Evolutionary conservation across 2,888 invertebrate genomes (phyloP), one percentile per base, ranked within the genome.

Genomic region (Salticus scenicus): DNA sequence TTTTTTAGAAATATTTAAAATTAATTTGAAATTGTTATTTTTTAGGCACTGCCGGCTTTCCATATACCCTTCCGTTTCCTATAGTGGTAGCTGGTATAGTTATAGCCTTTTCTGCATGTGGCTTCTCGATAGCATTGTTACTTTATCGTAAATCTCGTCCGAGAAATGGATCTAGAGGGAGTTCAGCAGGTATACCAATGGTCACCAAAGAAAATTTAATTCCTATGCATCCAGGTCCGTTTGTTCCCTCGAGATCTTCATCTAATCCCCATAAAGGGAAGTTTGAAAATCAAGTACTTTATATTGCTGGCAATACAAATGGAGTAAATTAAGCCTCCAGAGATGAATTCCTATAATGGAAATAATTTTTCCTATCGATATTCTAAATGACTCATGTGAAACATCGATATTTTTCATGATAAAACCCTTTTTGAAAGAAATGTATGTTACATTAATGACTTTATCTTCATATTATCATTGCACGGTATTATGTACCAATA

Each of bases 191-290:
- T 17, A 64, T 63, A 28, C 27, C 75, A 42, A 81, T 81, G 74
- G 81, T 74, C 7, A 71, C 82, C 71, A 82, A 82, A 82, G 82
- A 82, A 47, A 75, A 75, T 7, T 75, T 75, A 30, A 75, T 82
- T 41, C 82, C 75, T 4, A 82, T 82, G 82, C 82, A 75, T 2
- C 63, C 75, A 12, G 71, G 69, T n/a, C 70, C 73, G 2, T 33
- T 64, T 37, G 31, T 42, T 31, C 27, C 42, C 28, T 31, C 73
- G 7, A 75, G 70, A 71, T 71, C 33, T 30, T 24, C 37, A 0
- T 41, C 41, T 4, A 70, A 75, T 17, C 20, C 41, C 5, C 27
- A 7, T 20, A 74, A 57, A 12, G 31, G 69, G 24, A 20, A 69
- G 24, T 24, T 69, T 12, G 37, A 37, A 20, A 37, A 24, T 37